Conservation (phyloP, 2,113 vertebrate genomes). For the Scortum barcoo region DNA sequence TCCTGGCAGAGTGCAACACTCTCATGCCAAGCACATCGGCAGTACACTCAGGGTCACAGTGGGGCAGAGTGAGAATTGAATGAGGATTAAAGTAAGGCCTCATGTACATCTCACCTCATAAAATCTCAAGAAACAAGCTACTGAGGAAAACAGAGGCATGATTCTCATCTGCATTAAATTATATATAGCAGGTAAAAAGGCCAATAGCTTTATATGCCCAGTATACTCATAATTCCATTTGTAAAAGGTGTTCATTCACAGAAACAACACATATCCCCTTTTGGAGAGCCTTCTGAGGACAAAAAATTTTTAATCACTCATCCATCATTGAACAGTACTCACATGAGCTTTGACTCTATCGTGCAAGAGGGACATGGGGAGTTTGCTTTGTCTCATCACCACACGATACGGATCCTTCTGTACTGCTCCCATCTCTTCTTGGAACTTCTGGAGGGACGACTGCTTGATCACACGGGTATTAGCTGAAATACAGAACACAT, state of each 20-base stretch:
- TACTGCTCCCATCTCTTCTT: constrained; percentile 94
- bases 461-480: constrained; percentile 99
- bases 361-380: constrained; percentile 95
- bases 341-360: constrained; percentile 94
- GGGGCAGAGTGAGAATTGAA: constrained; percentile 23
- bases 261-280: no score
- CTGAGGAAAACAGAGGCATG: constrained; percentile 2
- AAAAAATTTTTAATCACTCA: no score
- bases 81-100: constrained; percentile 32
- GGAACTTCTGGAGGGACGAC: constrained; percentile 95
- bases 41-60: constrained; percentile 13
- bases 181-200: not conserved
- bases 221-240: not conserved
- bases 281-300: no score
- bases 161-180: not conserved
- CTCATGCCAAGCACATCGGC: constrained; percentile 5
- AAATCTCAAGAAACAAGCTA: constrained; percentile 24
- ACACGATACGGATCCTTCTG: constrained; percentile 96
- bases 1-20: constrained; percentile 9
- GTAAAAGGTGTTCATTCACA: constrained; percentile 1
- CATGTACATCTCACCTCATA: constrained; percentile 44
- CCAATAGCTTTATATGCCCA: not conserved
- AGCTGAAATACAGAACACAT: constrained; percentile 80
- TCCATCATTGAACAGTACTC: constrained; percentile 72
- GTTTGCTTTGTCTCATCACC: constrained; percentile 93